These are phyloP conservation scores for Chaenogobius annularis DNA, from an alignment of 2,113 vertebrate genomes.

Conservation along the genomic window DNA sequence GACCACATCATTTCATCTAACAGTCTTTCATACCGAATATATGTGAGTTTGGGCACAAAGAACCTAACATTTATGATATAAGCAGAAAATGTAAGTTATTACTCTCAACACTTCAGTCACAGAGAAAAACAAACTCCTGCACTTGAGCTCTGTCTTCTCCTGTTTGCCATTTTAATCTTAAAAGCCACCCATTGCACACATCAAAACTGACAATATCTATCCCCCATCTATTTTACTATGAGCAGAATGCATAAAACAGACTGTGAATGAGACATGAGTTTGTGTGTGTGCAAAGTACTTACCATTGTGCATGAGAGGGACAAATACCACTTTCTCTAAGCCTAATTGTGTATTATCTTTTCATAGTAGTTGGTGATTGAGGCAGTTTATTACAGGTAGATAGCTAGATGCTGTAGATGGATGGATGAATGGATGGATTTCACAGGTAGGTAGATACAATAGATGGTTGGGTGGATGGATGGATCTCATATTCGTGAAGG, in stretches of 20 bases:
- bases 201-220: conserved; percentile 1
- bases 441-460: no score
- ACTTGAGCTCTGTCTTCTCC: neutral
- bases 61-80: neutral
- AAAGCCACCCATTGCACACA: neutral
- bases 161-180: conserved; percentile 2
- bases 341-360: neutral
- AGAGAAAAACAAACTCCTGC: conserved; percentile 10
- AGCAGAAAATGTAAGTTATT: conserved; percentile 21
- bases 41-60: conserved; percentile 17
- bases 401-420: no score
- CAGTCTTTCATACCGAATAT: conserved; percentile 33
- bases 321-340: neutral
- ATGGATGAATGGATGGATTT: no score
- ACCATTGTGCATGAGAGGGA: neutral
- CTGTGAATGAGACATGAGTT: conserved; percentile 11
- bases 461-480: no score
- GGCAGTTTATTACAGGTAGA: no score
- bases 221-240: conserved; percentile 9
- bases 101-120: conserved; percentile 5
- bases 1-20: conserved; percentile 37
- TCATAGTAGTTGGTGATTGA: neutral
- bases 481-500: no score
- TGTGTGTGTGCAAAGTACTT: neutral
- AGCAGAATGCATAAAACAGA: neutral